Conservation (phyloP, 1,140 invertebrate species). For the Hermatobates lingyangjiaoensis region DNA sequence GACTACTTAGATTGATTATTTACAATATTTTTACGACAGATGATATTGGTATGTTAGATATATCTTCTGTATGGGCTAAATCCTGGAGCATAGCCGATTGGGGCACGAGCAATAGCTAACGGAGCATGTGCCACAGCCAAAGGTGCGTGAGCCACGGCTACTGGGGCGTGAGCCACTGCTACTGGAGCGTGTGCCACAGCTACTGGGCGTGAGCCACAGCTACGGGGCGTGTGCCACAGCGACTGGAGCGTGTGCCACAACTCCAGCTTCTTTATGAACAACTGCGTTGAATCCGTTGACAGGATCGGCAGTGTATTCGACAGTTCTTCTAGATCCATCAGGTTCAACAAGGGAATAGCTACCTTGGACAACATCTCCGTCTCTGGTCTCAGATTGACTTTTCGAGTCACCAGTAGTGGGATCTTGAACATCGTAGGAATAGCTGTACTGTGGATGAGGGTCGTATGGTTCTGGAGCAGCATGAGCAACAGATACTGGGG, state of each 20-base stretch:
- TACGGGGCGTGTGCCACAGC: constrained; percentile 13
- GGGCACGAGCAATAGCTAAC: too few relatives aligned
- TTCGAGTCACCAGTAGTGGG: constrained; percentile 13
- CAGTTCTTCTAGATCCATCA: constrained; percentile 26
- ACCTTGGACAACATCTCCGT: constrained; percentile 26
- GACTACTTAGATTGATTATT: too few relatives aligned
- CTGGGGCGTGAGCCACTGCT: not conserved
- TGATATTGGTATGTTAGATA: too few relatives aligned
- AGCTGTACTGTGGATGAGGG: constrained; percentile 28
- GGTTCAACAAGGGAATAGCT: constrained; percentile 25
- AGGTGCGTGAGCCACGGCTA: not conserved
- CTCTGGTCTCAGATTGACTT: constrained; percentile 11
- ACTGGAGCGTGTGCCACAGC: not conserved
- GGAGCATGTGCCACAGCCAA: too few relatives aligned
- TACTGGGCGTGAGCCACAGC: not conserved
- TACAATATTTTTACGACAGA: too few relatives aligned
- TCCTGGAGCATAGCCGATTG: too few relatives aligned
- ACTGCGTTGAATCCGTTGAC: constrained; percentile 26
- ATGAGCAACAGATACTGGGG: not conserved
- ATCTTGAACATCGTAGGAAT: constrained; percentile 12
- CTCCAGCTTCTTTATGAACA: constrained; percentile 17
- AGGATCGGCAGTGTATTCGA: constrained; percentile 26
- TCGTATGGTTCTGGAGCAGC: constrained; percentile 17
- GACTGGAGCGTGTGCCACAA: constrained; percentile 14
- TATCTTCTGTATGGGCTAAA: too few relatives aligned